These are phyloP conservation scores for Eudyptes chrysolophus DNA, from an alignment of 2,113 vertebrate genomes.

Conservation along the genomic window DNA sequence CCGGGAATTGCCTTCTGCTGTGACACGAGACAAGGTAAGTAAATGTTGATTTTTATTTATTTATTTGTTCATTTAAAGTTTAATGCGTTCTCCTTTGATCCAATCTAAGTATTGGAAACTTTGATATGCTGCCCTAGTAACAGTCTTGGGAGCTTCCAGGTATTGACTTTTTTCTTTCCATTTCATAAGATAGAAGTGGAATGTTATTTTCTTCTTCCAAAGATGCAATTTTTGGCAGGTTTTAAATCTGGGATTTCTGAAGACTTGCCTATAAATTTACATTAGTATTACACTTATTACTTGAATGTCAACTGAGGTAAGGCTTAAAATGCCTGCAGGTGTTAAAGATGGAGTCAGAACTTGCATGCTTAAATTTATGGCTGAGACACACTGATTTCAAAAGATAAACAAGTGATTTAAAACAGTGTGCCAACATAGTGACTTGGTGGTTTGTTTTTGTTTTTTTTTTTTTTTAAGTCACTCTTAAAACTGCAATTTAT, in stretches of 20 bases:
- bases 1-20: constrained; percentile 85
- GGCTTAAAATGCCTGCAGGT: not conserved
- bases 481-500: not conserved
- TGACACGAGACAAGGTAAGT: constrained; percentile 92
- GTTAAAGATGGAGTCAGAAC: not conserved
- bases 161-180: not conserved
- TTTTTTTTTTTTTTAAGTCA: not conserved
- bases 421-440: not conserved
- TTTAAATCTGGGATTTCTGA: not conserved
- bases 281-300: not conserved
- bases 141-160: not conserved
- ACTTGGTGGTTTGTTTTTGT: not conserved
- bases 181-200: not conserved
- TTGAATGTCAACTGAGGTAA: not conserved
- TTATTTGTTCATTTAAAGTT: not conserved
- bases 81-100: not conserved
- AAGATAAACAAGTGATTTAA: not conserved
- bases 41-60: not conserved
- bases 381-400: not conserved
- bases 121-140: not conserved
- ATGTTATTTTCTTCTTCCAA: not conserved
- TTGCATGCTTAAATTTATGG: not conserved
- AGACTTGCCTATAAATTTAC: not conserved
- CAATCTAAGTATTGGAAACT: not conserved
- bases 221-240: not conserved